Evolutionary conservation across 2,888 invertebrate species (phyloP).

Genomic region (Erebia epiphron): DNA sequence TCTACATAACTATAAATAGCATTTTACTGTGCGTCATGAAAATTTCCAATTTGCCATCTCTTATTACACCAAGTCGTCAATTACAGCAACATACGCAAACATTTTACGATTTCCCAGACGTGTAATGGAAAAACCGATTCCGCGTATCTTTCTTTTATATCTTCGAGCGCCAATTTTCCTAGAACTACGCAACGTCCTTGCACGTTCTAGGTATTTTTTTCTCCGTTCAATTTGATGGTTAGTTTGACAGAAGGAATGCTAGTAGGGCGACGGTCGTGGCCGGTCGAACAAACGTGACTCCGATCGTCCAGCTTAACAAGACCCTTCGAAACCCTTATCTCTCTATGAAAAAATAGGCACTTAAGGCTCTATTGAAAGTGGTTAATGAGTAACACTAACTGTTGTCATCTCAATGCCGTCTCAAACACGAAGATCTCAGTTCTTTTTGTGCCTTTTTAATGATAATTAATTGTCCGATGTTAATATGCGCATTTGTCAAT

Average conservation of each 20-base stretch:
- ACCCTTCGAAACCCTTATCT: conserved; percentile 49
- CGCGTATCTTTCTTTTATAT: conserved; percentile 22
- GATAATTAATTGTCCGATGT: conserved; percentile 74
- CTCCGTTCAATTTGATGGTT: conserved; percentile 62
- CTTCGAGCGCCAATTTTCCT: conserved; percentile 35
- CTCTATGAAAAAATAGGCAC: conserved; percentile 21
- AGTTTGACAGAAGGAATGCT: conserved; percentile 77
- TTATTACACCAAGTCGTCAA: conserved; percentile 17
- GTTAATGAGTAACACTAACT: conserved; percentile 68
- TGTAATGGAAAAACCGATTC: conserved; percentile 25
- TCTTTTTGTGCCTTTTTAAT: conserved; percentile 70
- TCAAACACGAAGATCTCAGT: conserved; percentile 71
- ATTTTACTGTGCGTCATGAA: conserved; percentile 17
- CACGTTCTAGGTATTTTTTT: conserved; percentile 60
- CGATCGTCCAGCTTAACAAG: conserved; percentile 53
- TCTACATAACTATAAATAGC: neutral
- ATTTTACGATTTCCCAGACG: conserved; percentile 21
- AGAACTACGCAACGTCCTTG: conserved; percentile 58
- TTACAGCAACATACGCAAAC: conserved; percentile 17
- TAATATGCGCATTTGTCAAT: conserved; percentile 73
- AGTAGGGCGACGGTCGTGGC: conserved; percentile 70
- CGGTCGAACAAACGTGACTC: conserved; percentile 71
- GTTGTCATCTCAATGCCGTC: conserved; percentile 81
- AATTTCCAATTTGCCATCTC: conserved; percentile 16
- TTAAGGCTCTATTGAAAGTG: conserved; percentile 48